Evolutionary conservation across 2,797 vertebrate species (phyloP), one percentile per base, ranked within the genome.

Genomic region (Acomys russatus): DNA sequence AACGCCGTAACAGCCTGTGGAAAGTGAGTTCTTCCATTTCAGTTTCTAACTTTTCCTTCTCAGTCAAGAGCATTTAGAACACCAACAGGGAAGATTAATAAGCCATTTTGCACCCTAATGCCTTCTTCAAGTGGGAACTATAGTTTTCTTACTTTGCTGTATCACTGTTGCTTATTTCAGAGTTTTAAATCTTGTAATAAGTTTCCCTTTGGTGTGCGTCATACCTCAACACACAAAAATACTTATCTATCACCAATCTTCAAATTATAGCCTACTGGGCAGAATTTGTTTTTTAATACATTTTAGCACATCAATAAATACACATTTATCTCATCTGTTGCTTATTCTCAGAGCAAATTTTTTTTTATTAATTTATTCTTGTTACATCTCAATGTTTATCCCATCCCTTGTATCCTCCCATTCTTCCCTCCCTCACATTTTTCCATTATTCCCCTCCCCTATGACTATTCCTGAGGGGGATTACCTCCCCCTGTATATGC

Each of bases 21-120:
- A 92, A 70, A 90, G 23, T 3, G 35, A 59, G 6, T 83, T 92
- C 71, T 49, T 94, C 66, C 59, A 44, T 56, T 38, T 94, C 66
- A 68, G 88, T 88, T 71, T 87, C 22, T 44, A 93, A 44, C 15
- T 66, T 73, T 86, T 64, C 30, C 23, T 59, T 9, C 63, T 93
- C 7, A 49, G 6, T 56, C 22, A 70, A 61, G 22, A 91, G 71
- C 33, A 91, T 33, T 73, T 68, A 90, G 92, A 94, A 71, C 68
- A 78, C 1, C 1, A 95, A 64, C 12, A 33, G 35, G 66, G 30
- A 28, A 87, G 23, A 84, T 25, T 91, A 68, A 76, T 9, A 88
- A 88, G 10, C 33, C 83, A 68, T 5, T 12, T 2, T 3, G 76
- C 14, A 56, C 0, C 7, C 4, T 2, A 86, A 54, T 68, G 64